Evolutionary conservation across 2,797 vertebrate genomes (phyloP), one percentile per base, ranked within the genome.

Genomic region (Protonibea diacanthus): DNA sequence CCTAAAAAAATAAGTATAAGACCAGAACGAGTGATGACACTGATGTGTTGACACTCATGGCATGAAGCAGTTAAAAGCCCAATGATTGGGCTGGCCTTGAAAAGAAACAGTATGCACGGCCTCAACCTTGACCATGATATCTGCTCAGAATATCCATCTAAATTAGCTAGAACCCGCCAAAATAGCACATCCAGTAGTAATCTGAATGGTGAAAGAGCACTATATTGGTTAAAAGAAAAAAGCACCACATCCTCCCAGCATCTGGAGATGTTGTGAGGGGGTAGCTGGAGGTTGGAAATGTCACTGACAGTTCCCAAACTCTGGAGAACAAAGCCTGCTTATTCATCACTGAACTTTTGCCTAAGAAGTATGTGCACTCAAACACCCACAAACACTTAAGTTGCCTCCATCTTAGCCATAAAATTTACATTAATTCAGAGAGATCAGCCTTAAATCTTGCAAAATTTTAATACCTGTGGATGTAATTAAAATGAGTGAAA

Each of bases 171-270:
- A 65, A 51, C 64, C 81, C 33, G 65, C 67, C 23, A 8, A 83
- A 91, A 86, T 81, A 85, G 83, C 70, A 74, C 72, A 80, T 67
- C 74, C 70, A 90, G 76, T 80, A 84, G 71, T 91, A 84, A 92
- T 90, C 72, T 53, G 55, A 77, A 83, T 57, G 78, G 71, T 90
- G 82, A 93, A 86, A 77, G 85, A 91, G 59, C 75, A 90, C 67
- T 87, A 84, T 85, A 92, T 83, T 91, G 90, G 82, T 85, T 63
- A 65, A 74, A 87, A 85, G 67, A 80, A 89, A 88, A 89, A 83
- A 65, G 86, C 71, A 83, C 86, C 92, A 92, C 91, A 91, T 93
- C 90, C 90, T 94, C 84, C 83, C 68, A 82, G 89, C 90, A 90
- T 90, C 81, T 93, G 91, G 92, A 90, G 90, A 94, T 93, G 78